phyloP scores from a whole-genome alignment of 2,113 vertebrate species.

The Leptocoma aspasia region DNA sequence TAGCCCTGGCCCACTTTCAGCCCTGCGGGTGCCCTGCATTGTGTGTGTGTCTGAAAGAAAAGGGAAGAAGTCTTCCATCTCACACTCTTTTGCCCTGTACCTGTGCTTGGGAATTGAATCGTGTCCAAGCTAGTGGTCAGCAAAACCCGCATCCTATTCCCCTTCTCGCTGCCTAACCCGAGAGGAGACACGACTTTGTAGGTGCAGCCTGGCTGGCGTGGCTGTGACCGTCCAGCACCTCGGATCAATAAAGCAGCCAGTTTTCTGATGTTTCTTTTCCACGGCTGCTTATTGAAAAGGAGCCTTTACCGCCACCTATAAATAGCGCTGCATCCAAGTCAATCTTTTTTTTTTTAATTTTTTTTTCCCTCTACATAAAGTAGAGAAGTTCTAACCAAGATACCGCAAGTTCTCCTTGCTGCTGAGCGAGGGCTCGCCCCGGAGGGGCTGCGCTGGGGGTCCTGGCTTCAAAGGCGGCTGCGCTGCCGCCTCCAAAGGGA shows the following conservation, averaged over 20 bases:
- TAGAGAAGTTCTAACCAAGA: constrained; percentile 14
- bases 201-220: not conserved
- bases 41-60: not conserved
- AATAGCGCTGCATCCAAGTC: constrained; percentile 29
- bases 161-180: not conserved
- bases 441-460: not conserved
- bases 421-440: not conserved
- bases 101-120: not conserved
- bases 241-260: not conserved
- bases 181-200: not conserved
- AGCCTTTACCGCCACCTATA: constrained; percentile 62
- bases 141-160: not conserved
- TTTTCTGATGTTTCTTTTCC: constrained; percentile 23
- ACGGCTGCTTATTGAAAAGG: constrained; percentile 19
- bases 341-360: not conserved
- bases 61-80: not conserved
- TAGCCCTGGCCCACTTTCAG: constrained; percentile 54
- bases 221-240: not conserved
- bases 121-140: not conserved
- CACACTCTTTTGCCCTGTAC: not conserved
- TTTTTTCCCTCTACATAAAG: not conserved
- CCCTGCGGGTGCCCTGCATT: constrained; percentile 19
- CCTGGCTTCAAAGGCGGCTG: not conserved
- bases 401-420: not conserved
- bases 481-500: not conserved